Percentiles rank a stretch among this genome's conserved stretches.
phyloP scores from a whole-genome alignment of 2,888 invertebrate species.

The Drosophila aldrichi region DNA sequence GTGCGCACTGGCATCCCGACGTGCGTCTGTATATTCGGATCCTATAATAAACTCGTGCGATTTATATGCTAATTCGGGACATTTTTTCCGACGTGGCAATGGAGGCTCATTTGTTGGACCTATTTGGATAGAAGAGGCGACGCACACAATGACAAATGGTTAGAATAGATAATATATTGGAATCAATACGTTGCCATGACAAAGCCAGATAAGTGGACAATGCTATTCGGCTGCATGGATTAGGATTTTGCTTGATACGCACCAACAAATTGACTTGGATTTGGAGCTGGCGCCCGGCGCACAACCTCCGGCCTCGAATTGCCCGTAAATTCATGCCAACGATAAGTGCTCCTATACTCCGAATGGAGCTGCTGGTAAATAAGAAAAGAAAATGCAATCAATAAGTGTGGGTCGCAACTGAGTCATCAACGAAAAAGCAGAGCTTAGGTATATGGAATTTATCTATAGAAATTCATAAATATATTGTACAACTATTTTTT shows the following conservation, averaged over 20 bases:
- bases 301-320: slow-evolving; percentile 90
- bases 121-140: slow-evolving; percentile 60
- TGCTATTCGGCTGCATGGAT: slow-evolving; percentile 6
- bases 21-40: slow-evolving; percentile 88
- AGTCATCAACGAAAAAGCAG: background rate
- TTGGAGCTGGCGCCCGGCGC: slow-evolving; percentile 88
- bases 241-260: slow-evolving; percentile 49
- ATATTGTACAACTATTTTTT: background rate
- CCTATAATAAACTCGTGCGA: slow-evolving; percentile 91
- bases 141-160: slow-evolving; percentile 16
- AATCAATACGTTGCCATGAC: slow-evolving; percentile 33
- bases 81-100: slow-evolving; percentile 94
- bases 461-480: background rate
- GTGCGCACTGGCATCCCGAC: slow-evolving; percentile 84
- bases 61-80: slow-evolving; percentile 94
- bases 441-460: background rate
- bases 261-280: slow-evolving; percentile 85
- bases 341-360: slow-evolving; percentile 97
- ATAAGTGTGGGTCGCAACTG: slow-evolving; percentile 3
- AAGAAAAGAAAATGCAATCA: slow-evolving; percentile 22
- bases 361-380: slow-evolving; percentile 92
- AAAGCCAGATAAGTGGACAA: slow-evolving; percentile 43
- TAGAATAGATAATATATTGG: slow-evolving; percentile 37
- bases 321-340: slow-evolving; percentile 96
- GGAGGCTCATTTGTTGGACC: slow-evolving; percentile 91